Percentiles rank a stretch among this genome's conserved stretches.
Conservation (phyloP, 92 coral and sea anemone genomes). For the Chrysogorgia sp. region DNA sequence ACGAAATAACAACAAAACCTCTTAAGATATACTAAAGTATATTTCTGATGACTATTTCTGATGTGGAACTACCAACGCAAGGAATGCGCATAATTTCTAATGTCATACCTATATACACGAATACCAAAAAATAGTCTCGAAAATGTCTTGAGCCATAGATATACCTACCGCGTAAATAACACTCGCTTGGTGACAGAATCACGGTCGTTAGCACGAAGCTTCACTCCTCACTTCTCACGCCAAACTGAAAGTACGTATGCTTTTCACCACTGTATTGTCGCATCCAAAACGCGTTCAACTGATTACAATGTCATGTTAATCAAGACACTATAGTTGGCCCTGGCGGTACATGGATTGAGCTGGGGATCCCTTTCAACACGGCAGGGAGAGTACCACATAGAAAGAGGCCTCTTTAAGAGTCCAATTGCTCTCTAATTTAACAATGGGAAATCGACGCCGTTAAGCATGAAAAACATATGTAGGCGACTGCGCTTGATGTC, state of each 20-base stretch:
- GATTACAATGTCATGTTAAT: constrained; percentile 27
- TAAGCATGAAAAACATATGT: constrained; percentile 27
- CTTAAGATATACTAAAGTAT: no score
- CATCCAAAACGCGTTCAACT: background rate
- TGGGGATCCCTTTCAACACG: constrained; percentile 31
- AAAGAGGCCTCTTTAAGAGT: background rate
- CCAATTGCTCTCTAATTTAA: constrained; percentile 30
- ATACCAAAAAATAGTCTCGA: no score
- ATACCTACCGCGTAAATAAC: no score
- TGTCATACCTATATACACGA: no score
- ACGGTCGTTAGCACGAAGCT: no score
- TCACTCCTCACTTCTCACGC: background rate
- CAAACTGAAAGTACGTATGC: background rate
- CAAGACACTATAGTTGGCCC: background rate
- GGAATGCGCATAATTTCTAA: no score
- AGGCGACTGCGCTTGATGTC: background rate
- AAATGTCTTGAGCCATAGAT: no score
- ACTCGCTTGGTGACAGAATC: no score
- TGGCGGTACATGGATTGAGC: constrained; percentile 22
- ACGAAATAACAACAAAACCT: no score
- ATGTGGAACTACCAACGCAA: no score
- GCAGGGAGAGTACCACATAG: constrained; percentile 9
- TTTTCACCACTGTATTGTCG: background rate
- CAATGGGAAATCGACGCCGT: constrained; percentile 19
- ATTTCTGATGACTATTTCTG: no score